Evolutionary conservation across 2,113 vertebrate species (phyloP).

Genomic region (Bubalus kerabau): DNA sequence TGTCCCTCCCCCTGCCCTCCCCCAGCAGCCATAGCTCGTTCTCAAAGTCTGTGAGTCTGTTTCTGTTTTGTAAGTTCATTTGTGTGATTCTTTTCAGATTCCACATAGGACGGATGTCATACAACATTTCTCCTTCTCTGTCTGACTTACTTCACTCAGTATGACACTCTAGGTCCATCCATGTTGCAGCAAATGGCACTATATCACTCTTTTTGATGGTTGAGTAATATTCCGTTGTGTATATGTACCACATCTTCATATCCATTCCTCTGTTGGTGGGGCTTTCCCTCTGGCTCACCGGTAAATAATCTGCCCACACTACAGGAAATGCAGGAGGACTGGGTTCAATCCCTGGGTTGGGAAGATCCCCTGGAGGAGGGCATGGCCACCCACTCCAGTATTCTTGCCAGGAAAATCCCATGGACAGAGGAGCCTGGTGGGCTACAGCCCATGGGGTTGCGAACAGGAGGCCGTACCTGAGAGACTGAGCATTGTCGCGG

Average conservation of each 20-base stretch:
- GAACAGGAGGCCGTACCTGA: neutral
- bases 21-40: neutral
- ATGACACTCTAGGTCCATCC: fast-evolving
- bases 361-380: neutral
- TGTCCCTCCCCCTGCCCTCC: fast-evolving
- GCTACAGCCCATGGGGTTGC: fast-evolving
- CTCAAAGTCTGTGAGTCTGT: neutral
- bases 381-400: neutral
- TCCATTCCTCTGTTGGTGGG: neutral
- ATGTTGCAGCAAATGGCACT: fast-evolving
- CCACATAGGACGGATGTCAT: neutral
- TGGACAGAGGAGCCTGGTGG: neutral
- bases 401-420: neutral
- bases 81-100: neutral
- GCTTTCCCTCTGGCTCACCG: neutral
- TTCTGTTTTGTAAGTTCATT: neutral
- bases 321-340: neutral
- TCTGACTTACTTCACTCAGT: neutral
- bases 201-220: neutral
- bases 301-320: neutral
- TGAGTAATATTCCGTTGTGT: fast-evolving
- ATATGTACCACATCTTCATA: neutral
- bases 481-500: neutral
- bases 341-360: neutral
- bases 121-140: neutral